Conservation (phyloP, 2,113 vertebrate genomes). For the Pachycephala philippinensis region DNA sequence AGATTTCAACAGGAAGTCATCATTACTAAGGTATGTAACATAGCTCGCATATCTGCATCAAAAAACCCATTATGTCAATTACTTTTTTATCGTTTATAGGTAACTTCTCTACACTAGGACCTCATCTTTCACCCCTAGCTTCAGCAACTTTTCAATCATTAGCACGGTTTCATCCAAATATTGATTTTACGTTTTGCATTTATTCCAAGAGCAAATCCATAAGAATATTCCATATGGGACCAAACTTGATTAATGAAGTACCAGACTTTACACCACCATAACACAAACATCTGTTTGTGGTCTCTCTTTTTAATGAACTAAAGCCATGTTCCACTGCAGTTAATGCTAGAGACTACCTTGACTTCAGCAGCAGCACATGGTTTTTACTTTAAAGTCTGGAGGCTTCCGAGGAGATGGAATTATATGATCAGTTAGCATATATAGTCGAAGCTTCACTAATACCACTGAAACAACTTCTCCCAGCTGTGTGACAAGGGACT, state of each 20-base stretch:
- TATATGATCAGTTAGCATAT: neutral
- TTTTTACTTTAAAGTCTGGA: neutral
- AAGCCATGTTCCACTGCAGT: neutral
- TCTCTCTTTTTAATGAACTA: neutral
- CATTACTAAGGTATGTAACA: slow-evolving; percentile 74
- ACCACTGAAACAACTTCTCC: neutral
- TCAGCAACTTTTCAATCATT: slow-evolving; percentile 40
- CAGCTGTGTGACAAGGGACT: neutral
- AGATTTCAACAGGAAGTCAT: slow-evolving; percentile 74
- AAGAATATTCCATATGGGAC: neutral
- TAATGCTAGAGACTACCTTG: neutral
- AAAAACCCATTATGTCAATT: neutral
- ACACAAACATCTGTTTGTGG: neutral
- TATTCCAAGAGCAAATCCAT: neutral
- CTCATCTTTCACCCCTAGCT: slow-evolving; percentile 35
- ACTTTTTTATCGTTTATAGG: slow-evolving; percentile 32
- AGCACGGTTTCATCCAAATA: neutral
- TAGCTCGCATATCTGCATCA: neutral
- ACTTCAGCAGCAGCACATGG: neutral
- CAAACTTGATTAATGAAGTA: neutral
- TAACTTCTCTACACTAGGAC: slow-evolving; percentile 20
- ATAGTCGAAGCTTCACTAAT: neutral
- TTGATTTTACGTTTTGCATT: neutral
- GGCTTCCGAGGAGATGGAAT: neutral
- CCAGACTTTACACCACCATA: neutral